Percentiles rank a stretch among this genome's conserved stretches.
Conservation (phyloP, 1,140 invertebrate species). For the Papilio glaucus region DNA sequence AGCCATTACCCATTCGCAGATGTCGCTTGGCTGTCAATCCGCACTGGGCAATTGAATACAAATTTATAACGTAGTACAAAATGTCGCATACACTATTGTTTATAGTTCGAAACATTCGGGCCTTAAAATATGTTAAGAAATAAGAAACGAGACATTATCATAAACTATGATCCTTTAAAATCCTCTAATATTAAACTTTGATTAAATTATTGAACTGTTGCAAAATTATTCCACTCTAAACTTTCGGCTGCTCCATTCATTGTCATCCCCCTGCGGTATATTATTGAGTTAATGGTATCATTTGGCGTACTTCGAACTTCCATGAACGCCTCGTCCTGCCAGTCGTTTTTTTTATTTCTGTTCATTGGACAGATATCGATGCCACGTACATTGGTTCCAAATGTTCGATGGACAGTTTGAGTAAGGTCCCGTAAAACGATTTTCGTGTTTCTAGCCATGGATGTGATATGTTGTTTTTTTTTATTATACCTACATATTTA, state of each 20-base stretch:
- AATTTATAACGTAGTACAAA: too few relatives aligned
- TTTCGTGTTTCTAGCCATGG: conserved; percentile 65
- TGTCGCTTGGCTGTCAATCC: too few relatives aligned
- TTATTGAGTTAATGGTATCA: conserved; percentile 76
- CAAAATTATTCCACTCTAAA: conserved; percentile 35
- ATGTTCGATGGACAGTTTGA: conserved; percentile 57
- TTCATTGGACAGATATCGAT: conserved; percentile 61
- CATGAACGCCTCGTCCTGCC: conserved; percentile 47
- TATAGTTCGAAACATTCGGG: too few relatives aligned
- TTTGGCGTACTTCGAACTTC: conserved; percentile 71
- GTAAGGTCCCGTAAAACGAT: conserved; percentile 60
- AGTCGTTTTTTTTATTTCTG: conserved; percentile 37
- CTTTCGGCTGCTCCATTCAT: conserved; percentile 31
- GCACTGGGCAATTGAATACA: too few relatives aligned
- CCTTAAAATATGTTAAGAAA: too few relatives aligned
- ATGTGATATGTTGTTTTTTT: conserved; percentile 58
- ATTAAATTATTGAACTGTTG: neutral
- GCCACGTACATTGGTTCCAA: conserved; percentile 57
- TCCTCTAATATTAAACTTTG: neutral
- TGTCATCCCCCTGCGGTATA: conserved; percentile 62
- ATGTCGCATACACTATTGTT: too few relatives aligned
- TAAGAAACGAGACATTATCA: too few relatives aligned
- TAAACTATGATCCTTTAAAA: neutral
- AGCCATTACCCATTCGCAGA: too few relatives aligned
- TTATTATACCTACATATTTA: conserved; percentile 1